Base-by-base conservation (phyloP, 1,140 invertebrate genomes). In the Dendrolimus kikuchii region DNA sequence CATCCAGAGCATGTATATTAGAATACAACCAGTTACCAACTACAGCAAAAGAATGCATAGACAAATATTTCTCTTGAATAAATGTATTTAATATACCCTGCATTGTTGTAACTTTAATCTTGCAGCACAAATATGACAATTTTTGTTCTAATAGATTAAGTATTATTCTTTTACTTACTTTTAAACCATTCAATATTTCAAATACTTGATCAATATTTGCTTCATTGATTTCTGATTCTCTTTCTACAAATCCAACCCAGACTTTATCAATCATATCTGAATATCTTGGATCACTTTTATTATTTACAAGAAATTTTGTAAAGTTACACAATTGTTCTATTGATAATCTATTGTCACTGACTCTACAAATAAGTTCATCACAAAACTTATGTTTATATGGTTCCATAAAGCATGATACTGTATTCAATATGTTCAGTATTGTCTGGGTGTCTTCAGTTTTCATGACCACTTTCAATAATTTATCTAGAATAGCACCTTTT, bases 191-290 rank as follows among this genome's bases (percentile, higher is more conserved):
- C 39, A 94, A 65, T 44, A 90, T 82, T 60, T 77, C 81, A 63
- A 92, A 92, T 37, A 93, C 72, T 38, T 87, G 60, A 4, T 89
- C 72, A 49, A 94, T 82, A 76, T 92, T 91, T 7, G 77, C 70
- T 55, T 87, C 86, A 71, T 89, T 81, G 9, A 94, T 91, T 8
- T 92, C 88, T 10, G 85, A 68, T 55, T 91, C 88, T 55, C 86
- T 88, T 6, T 89, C 88, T 40, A 89, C 77, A 51, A 94, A 89
- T 38, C 92, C 92, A 59, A 90, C 76, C 93, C 93, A 94, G n/a
- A 94, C 66, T 68, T 90, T 90, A 58, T 94, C 92, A 48, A 92
- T 82, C 7, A 81, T 77, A 39, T 89, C 80, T 48, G 71, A 68
- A 74, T 88, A 90, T 49, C 86, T 86, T 5, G 74, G 40, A 61